These are phyloP conservation scores for Chirona hameri DNA, from an alignment of 2,888 invertebrate genomes.

Conservation along the genomic window DNA sequence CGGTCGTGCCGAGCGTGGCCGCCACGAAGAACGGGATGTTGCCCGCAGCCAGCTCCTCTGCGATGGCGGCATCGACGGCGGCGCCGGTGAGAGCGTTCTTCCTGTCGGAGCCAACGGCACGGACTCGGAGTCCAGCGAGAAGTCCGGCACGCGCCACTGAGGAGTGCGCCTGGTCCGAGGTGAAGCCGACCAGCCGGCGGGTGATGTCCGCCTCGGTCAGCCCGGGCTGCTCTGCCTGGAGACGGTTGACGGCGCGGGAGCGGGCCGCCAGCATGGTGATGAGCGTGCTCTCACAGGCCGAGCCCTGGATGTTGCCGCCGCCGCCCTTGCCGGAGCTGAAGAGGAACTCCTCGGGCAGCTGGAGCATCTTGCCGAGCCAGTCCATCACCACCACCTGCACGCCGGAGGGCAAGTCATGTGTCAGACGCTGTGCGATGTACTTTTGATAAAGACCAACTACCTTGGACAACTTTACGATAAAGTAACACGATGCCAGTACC, in stretches of 20 bases:
- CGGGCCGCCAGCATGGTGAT: slow-evolving; percentile 76
- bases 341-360: slow-evolving; percentile 84
- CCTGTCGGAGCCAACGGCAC: slow-evolving; percentile 62
- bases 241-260: slow-evolving; percentile 60
- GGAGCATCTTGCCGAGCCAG: slow-evolving; percentile 96
- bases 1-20: slow-evolving; percentile 90
- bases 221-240: slow-evolving; percentile 41
- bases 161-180: slow-evolving; percentile 82
- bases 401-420: no score
- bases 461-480: no score
- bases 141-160: slow-evolving; percentile 83
- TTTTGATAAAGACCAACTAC: no score
- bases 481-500: no score
- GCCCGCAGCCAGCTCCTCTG: not conserved
- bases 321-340: slow-evolving; percentile 71
- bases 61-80: not conserved
- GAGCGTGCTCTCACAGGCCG: slow-evolving; percentile 84
- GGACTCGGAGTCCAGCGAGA: slow-evolving; percentile 72
- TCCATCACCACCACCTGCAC: slow-evolving; percentile 89
- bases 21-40: slow-evolving; percentile 53
- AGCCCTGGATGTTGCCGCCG: slow-evolving; percentile 83
- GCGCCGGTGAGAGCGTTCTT: not conserved
- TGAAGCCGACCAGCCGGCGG: slow-evolving; percentile 65
- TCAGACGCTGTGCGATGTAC: no score
- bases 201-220: not conserved